Base-by-base conservation (phyloP, 2,888 invertebrate genomes). In the Lampropteryx suffumata region DNA sequence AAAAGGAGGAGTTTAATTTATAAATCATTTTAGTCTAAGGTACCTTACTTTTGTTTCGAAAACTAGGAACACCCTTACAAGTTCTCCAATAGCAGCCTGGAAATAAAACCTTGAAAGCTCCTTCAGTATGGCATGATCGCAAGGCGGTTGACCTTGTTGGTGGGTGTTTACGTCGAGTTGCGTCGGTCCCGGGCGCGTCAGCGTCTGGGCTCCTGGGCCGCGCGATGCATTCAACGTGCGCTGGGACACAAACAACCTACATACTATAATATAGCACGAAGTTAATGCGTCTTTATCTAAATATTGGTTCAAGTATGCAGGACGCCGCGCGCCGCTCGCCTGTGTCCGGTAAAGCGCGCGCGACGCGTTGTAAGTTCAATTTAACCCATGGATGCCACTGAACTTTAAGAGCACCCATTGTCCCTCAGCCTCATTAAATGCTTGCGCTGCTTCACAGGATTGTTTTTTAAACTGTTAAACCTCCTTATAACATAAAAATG, bases 131-230 rank as follows among this genome's bases (percentile, higher is more conserved):
- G 63, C 62, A 65, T 64, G 69, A 67, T 64, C 65, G 70, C 69
- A 69, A 79, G 80, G 81, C 82, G 71, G 77, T 81, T 84, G 84
- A 87, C 87, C 87, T 88, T 88, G 86, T 73, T 67, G 66, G 72
- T 67, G 66, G 72, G 64, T 86, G 85, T 87, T 86, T 84, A 85
- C 79, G 74, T 77, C 73, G 73, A 63, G 61, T 67, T 68, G 78
- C 79, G 71, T 75, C 77, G 79, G 80, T 76, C 76, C 79, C 81
- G 72, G 73, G 69, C 81, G 75, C 82, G 78, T 81, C 87, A 83
- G 75, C 82, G 79, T 81, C 87, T 84, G 67, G 85, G 75, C 82
- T 78, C 81, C 87, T 84, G 67, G 85, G 84, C 79, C 85, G 84
- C 82, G 61, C 85, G 70, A 73, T 83, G 84, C 83, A 82, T 78